A percentile compares a stretch with the other conserved stretches of the same genome.
Conservation (phyloP, 1,140 invertebrate species). For the Pinna nobilis region DNA sequence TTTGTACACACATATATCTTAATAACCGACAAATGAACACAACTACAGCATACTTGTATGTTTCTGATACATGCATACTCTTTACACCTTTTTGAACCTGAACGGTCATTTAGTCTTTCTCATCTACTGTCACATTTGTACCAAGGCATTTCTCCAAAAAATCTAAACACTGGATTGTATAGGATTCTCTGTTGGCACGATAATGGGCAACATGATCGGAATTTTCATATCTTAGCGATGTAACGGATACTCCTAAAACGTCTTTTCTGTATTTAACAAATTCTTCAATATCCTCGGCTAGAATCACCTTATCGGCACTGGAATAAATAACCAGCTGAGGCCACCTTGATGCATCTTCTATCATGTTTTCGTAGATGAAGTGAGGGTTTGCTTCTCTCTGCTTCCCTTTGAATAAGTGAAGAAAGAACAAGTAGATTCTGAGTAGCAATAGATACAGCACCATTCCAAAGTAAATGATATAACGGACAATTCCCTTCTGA, state of each 20-base stretch:
- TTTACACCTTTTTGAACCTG: no score
- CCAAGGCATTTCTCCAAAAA: conserved; percentile 34
- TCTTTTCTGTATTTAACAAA: conserved; percentile 75
- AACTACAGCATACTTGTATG: no score
- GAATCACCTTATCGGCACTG: conserved; percentile 81
- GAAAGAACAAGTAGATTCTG: conserved; percentile 29
- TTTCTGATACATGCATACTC: no score
- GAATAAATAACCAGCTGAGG: conserved; percentile 87
- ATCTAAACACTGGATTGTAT: conserved; percentile 59
- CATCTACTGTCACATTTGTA: no score
- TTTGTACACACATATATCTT: no score
- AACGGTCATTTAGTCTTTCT: no score
- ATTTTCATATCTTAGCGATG: conserved; percentile 80
- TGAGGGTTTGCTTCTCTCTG: conserved; percentile 35
- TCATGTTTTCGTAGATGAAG: conserved; percentile 63
- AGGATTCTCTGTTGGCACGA: conserved; percentile 77
- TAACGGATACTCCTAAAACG: conserved; percentile 79
- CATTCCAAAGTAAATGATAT: conserved; percentile 52
- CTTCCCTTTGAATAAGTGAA: conserved; percentile 25
- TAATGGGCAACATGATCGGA: conserved; percentile 84
- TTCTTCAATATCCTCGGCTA: conserved; percentile 72
- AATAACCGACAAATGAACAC: no score
- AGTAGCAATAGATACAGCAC: conserved; percentile 49
- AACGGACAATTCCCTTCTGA: conserved; percentile 63
- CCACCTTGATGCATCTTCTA: conserved; percentile 76